A percentile compares a stretch with the other conserved stretches of the same genome.
phyloP scores from a whole-genome alignment of 2,888 invertebrate species.

The Idaea dimidiata region DNA sequence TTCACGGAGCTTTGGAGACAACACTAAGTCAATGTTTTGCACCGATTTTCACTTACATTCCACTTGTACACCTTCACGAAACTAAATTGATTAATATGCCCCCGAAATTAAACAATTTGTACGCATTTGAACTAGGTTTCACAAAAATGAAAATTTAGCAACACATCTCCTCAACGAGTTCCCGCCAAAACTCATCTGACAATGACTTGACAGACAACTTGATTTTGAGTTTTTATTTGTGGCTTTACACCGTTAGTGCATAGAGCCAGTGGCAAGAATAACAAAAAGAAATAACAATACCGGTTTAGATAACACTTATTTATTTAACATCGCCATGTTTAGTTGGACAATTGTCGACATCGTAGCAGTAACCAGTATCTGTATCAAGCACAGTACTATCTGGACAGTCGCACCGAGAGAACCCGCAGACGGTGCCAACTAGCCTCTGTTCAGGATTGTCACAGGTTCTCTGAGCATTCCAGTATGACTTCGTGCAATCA shows the following conservation, averaged over 20 bases:
- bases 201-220: not conserved
- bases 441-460: constrained; percentile 47
- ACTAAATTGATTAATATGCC: too few species aligned
- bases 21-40: too few species aligned
- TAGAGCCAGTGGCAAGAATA: not conserved
- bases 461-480: constrained; percentile 56
- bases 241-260: not conserved
- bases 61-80: too few species aligned
- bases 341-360: constrained; percentile 58
- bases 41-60: too few species aligned
- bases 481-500: constrained; percentile 46
- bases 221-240: not conserved
- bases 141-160: too few species aligned
- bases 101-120: too few species aligned
- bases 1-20: too few species aligned
- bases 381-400: constrained; percentile 47
- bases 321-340: constrained; percentile 31
- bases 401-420: constrained; percentile 61
- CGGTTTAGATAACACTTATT: not conserved
- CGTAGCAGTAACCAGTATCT: constrained; percentile 56
- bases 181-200: too few species aligned
- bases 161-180: too few species aligned
- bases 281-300: not conserved
- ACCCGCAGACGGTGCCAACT: constrained; percentile 55
- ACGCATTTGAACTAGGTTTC: too few species aligned